Percentiles rank a stretch among this genome's conserved stretches.
These are phyloP conservation scores for Trachelus stipa DNA, from an alignment of 2,888 invertebrate species.

Conservation along the genomic window DNA sequence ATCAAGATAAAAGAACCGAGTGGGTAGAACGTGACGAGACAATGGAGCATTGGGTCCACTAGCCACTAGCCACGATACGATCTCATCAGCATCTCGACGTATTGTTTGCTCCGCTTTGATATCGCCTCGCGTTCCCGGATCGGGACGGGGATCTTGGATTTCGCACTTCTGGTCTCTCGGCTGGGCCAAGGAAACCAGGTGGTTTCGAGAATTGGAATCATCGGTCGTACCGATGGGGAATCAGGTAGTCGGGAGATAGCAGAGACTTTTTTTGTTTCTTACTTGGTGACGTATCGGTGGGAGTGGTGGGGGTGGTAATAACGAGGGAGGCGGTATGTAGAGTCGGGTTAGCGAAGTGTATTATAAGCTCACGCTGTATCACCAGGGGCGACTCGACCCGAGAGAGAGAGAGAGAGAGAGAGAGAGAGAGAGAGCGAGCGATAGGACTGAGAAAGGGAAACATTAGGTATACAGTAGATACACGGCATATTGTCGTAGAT, in stretches of 20 bases:
- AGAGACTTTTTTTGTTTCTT: not conserved
- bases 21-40: conserved; percentile 67
- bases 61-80: conserved; percentile 65
- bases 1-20: conserved; percentile 65
- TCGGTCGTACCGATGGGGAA: not conserved
- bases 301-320: not conserved
- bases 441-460: not conserved
- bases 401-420: not conserved
- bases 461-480: not conserved
- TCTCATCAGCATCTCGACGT: conserved; percentile 66
- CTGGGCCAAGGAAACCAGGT: not conserved
- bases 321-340: not conserved
- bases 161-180: not conserved
- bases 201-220: not conserved
- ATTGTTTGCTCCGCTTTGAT: conserved; percentile 64
- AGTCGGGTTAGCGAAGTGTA: conserved; percentile 26
- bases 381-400: conserved; percentile 8
- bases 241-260: not conserved
- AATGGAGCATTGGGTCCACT: conserved; percentile 64
- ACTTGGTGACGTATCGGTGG: not conserved
- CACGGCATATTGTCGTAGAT: conserved; percentile 12
- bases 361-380: conserved; percentile 32
- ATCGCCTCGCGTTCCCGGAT: conserved; percentile 34
- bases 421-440: not conserved
- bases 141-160: not conserved